Conservation (phyloP, 2,797 vertebrate species). For the Fistularia commersonii region DNA sequence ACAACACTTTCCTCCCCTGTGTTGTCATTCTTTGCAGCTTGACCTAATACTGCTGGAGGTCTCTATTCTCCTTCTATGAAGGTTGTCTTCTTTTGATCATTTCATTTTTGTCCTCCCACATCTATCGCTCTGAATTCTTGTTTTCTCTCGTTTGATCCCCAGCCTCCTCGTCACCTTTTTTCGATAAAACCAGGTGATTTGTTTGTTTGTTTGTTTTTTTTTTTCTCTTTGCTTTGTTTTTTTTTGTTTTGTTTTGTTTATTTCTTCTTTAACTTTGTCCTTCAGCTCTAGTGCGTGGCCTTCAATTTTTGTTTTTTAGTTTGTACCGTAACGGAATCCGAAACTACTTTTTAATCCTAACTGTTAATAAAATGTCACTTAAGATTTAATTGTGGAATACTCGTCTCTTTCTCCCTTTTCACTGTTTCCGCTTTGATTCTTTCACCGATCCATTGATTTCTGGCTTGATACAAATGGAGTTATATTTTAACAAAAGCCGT, state of each 20-base stretch:
- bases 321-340: conserved; percentile 57
- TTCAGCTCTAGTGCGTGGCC: conserved; percentile 58
- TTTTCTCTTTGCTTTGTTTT: too few species aligned
- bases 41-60: conserved; percentile 41
- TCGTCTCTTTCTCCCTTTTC: not conserved
- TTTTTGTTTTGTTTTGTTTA: too few species aligned
- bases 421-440: not conserved
- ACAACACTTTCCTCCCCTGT: conserved; percentile 22
- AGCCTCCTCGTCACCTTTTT: conserved; percentile 1
- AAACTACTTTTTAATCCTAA: conserved; percentile 68
- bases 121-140: conserved; percentile 3
- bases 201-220: too few species aligned
- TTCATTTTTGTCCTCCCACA: conserved; percentile 26
- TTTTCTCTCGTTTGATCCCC: conserved; percentile 16
- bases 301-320: conserved; percentile 58
- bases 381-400: conserved; percentile 20
- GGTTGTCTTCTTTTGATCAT: conserved; percentile 45
- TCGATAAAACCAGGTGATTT: too few species aligned
- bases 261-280: conserved; percentile 38
- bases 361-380: conserved; percentile 72
- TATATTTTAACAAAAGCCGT: too few species aligned
- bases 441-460: too few species aligned
- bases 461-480: too few species aligned
- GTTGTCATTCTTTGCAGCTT: conserved; percentile 48
- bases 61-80: conserved; percentile 78